These are phyloP conservation scores for Sweltsa coloradensis DNA, from an alignment of 1,140 invertebrate genomes.

Conservation along the genomic window DNA sequence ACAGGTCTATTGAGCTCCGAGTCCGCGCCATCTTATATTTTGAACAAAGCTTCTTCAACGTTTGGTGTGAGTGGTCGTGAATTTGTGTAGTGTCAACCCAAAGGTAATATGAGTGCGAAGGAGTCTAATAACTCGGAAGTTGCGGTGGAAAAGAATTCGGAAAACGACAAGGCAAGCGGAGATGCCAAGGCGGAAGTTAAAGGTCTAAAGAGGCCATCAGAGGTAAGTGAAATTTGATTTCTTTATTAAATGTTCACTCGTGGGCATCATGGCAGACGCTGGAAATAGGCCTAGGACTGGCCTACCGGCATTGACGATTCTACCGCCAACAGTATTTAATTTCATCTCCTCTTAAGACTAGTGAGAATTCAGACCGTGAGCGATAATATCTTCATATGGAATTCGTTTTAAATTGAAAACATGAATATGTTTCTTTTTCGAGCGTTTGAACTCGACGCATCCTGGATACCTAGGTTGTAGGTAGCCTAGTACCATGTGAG, in stretches of 20 bases:
- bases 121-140: conserved; percentile 72
- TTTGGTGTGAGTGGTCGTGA: conserved; percentile 20
- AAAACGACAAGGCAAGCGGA: conserved; percentile 47
- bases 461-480: no score
- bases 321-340: no score
- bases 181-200: conserved; percentile 71
- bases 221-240: conserved; percentile 46
- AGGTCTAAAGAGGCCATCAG: conserved; percentile 74
- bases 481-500: conserved; percentile 13
- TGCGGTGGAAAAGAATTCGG: conserved; percentile 63
- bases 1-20: conserved; percentile 42
- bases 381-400: no score
- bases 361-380: no score
- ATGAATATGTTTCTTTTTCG: no score
- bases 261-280: conserved; percentile 4
- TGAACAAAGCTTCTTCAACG: conserved; percentile 49
- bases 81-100: conserved; percentile 17
- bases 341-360: no score
- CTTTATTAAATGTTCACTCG: conserved; percentile 1
- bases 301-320: no score
- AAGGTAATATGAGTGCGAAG: conserved; percentile 66
- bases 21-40: conserved; percentile 71
- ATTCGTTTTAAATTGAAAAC: no score
- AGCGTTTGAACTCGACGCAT: no score
- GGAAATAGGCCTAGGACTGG: no score